Conservation (phyloP, 2,797 vertebrate species). For the Tinamus major region DNA sequence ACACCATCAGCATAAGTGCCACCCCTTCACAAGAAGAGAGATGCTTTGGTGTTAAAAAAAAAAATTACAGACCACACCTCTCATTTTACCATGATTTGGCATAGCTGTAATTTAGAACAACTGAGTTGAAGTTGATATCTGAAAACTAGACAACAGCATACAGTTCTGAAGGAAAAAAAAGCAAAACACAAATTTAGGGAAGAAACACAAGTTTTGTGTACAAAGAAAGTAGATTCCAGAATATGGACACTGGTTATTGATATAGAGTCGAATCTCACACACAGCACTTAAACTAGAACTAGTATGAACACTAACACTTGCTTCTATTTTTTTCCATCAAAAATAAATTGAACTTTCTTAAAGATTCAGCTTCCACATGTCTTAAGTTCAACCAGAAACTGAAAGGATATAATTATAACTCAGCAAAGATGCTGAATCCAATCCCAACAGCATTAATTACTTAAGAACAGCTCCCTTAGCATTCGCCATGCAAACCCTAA, state of each 20-base stretch:
- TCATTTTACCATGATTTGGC: not conserved
- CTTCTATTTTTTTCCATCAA: not conserved
- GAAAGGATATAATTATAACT: not conserved
- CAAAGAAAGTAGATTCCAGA: not conserved
- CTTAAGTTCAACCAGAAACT: not conserved
- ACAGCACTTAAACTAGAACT: not conserved
- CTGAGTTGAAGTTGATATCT: not conserved
- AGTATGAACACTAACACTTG: not conserved
- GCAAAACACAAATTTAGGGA: accelerated
- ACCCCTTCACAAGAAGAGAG: not conserved
- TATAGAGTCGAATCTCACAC: not conserved
- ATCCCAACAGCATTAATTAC: not conserved
- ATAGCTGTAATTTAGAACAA: not conserved
- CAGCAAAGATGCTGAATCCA: not conserved
- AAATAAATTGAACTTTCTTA: not conserved
- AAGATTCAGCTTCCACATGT: not conserved
- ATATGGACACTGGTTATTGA: not conserved
- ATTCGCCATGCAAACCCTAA: not conserved
- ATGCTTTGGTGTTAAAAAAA: not conserved
- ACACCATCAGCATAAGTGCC: not conserved
- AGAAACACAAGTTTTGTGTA: not conserved
- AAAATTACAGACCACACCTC: not conserved
- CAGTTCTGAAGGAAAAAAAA: not conserved
- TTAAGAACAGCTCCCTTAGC: not conserved
- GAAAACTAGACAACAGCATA: not conserved